These are phyloP conservation scores for Drosophila obscura DNA, from an alignment of 1,140 invertebrate genomes.

Conservation along the genomic window DNA sequence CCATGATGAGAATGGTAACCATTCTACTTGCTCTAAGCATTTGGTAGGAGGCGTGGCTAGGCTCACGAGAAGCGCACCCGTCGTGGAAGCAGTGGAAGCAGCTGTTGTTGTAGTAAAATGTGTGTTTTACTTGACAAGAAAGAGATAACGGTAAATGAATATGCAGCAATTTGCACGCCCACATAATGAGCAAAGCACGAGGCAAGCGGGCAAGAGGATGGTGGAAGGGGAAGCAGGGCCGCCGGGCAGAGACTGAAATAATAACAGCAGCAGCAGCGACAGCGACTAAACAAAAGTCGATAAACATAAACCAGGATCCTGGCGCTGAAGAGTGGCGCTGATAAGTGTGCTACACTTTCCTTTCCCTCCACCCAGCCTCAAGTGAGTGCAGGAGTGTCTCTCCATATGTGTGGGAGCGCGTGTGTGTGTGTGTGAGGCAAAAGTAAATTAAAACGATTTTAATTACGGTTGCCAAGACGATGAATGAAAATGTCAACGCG, in stretches of 20 bases:
- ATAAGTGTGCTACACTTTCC: conserved; percentile 77
- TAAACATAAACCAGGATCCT: conserved; percentile 71
- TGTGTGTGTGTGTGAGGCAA: conserved; percentile 48
- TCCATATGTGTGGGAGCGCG: conserved; percentile 5
- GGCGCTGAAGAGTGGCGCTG: conserved; percentile 45
- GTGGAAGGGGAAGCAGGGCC: conserved; percentile 24
- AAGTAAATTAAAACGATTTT: conserved; percentile 84
- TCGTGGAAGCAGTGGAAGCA: conserved; percentile 38
- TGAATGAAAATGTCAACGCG: conserved; percentile 83
- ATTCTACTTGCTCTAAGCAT: not conserved
- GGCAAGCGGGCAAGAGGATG: not conserved
- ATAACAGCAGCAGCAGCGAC: conserved; percentile 54
- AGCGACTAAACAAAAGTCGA: conserved; percentile 78
- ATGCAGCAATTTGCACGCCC: conserved; percentile 82
- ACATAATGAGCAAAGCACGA: conserved; percentile 67
- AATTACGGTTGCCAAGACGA: conserved; percentile 83
- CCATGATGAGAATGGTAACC: conserved; percentile 11
- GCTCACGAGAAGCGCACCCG: not conserved
- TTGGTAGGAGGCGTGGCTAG: conserved; percentile 26
- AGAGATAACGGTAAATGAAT: conserved; percentile 82
- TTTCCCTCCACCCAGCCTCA: not conserved
- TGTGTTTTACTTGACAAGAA: conserved; percentile 79
- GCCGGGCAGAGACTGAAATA: conserved; percentile 65
- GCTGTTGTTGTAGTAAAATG: conserved; percentile 72
- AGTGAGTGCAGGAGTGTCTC: conserved; percentile 21